A percentile compares a stretch with the other conserved stretches of the same genome.
These are phyloP conservation scores for Smithornis capensis DNA, from an alignment of 2,113 vertebrate genomes.

Conservation along the genomic window DNA sequence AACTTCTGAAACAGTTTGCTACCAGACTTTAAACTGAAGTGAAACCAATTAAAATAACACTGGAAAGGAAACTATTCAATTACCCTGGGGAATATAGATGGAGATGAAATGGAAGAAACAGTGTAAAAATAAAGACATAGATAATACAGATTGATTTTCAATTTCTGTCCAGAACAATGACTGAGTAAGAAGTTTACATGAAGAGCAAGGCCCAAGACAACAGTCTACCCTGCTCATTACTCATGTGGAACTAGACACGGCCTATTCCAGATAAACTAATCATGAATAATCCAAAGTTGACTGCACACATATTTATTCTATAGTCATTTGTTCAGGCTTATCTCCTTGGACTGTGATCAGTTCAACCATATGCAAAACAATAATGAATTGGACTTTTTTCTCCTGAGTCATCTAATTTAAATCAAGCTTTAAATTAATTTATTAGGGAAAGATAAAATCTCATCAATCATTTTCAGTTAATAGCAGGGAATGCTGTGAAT, in stretches of 20 bases:
- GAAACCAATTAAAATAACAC: background rate
- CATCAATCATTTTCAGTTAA: background rate
- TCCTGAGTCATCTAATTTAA: conserved; percentile 42
- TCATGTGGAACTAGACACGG: background rate
- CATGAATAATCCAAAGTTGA: background rate
- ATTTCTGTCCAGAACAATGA: background rate
- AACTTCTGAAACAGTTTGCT: background rate
- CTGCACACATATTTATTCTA: background rate
- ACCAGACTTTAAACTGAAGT: background rate
- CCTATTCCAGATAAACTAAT: background rate
- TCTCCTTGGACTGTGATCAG: conserved; percentile 25
- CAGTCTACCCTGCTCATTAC: background rate
- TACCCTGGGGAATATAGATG: background rate
- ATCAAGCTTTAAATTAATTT: conserved; percentile 34
- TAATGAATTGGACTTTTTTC: conserved; percentile 36
- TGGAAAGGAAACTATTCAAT: background rate
- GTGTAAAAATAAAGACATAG: background rate
- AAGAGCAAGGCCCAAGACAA: background rate
- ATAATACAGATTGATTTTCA: background rate
- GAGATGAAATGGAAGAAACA: background rate
- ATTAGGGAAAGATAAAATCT: conserved; percentile 11
- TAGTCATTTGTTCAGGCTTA: background rate
- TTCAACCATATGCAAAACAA: conserved; percentile 37
- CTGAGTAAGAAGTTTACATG: background rate
- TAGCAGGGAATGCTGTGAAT: background rate